Evolutionary conservation across 2,797 vertebrate species (phyloP).

Genomic region (Cephalopachus bancanus): DNA sequence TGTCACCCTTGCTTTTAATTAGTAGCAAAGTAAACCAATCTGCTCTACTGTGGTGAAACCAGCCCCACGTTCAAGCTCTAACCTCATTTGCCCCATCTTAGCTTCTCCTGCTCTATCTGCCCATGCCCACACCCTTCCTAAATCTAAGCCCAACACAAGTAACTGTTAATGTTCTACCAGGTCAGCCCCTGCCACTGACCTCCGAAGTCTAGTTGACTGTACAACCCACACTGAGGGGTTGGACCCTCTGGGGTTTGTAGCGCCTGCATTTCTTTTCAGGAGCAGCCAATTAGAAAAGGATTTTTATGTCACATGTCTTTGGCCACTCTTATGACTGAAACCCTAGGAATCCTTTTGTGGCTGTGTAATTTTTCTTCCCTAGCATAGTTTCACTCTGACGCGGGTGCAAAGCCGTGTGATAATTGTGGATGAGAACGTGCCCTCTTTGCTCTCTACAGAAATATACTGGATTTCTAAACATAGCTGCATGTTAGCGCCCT

Average conservation of each 20-base stretch:
- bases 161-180: not conserved
- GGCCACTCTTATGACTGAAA: not conserved
- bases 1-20: constrained; percentile 34
- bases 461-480: constrained; percentile 66
- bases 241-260: not conserved
- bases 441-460: constrained; percentile 44
- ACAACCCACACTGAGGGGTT: not conserved
- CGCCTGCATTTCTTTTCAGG: not conserved
- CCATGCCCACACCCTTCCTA: not conserved
- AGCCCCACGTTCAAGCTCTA: not conserved
- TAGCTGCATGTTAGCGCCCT: not conserved
- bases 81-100: not conserved
- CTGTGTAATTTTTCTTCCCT: constrained; percentile 3
- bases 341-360: not conserved
- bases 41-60: not conserved
- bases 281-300: not conserved
- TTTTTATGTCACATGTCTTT: not conserved
- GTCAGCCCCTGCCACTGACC: not conserved
- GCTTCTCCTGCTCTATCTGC: not conserved
- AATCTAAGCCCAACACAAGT: not conserved
- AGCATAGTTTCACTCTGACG: not conserved
- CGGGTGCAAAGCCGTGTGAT: constrained; percentile 53
- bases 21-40: constrained; percentile 12
- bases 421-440: not conserved
- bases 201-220: not conserved